Evolutionary conservation across 2,888 invertebrate genomes (phyloP).

Genomic region (Resseliella maxima): DNA sequence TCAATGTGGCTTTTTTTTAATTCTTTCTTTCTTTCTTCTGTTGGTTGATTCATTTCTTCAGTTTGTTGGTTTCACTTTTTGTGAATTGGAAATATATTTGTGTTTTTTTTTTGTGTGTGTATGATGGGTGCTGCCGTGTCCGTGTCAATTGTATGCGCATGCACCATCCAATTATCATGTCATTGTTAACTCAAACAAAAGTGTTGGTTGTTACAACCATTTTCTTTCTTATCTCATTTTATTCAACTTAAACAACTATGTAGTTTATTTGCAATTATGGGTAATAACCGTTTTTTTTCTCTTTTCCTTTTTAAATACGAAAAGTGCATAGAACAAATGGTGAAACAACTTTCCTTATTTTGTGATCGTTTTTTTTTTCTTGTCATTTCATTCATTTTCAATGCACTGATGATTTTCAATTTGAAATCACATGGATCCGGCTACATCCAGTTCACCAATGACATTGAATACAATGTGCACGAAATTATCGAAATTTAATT

Average conservation of each 20-base stretch:
- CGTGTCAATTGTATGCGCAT: background rate
- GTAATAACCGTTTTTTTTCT: slow-evolving; percentile 3
- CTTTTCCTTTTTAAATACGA: no score
- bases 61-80: slow-evolving; percentile 33
- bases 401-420: no score
- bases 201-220: background rate
- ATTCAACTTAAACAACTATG: background rate
- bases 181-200: slow-evolving; percentile 51
- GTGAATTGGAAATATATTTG: no score
- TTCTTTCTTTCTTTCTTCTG: background rate
- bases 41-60: background rate
- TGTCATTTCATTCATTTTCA: background rate
- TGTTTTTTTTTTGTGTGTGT: no score
- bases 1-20: background rate
- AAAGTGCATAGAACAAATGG: slow-evolving; percentile 36
- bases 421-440: no score
- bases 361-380: background rate
- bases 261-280: slow-evolving; percentile 50
- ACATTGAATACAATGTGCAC: slow-evolving; percentile 15
- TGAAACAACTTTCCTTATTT: slow-evolving; percentile 22
- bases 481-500: slow-evolving; percentile 35
- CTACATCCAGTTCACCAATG: background rate
- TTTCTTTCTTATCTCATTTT: background rate
- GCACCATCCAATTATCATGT: slow-evolving; percentile 55
- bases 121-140: slow-evolving; percentile 29